These are phyloP conservation scores for Heliconius hermathena DNA, from an alignment of 1,140 invertebrate species.

Conservation along the genomic window DNA sequence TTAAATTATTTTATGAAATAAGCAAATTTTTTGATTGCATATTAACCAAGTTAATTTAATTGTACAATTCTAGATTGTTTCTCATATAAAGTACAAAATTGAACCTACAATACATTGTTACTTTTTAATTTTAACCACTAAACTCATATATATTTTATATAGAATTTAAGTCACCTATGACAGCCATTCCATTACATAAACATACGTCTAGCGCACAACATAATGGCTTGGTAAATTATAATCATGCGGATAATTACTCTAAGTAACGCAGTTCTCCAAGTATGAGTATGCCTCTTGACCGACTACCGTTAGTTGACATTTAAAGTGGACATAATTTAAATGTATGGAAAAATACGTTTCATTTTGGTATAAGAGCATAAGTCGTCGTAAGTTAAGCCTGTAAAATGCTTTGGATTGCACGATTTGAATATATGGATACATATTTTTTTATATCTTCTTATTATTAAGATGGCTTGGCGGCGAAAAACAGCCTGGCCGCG, in stretches of 20 bases:
- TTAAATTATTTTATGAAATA: too few relatives aligned
- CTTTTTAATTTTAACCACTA: not conserved
- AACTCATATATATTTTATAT: not conserved
- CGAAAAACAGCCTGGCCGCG: too few relatives aligned
- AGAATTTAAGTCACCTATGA: not conserved
- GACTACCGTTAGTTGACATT: conserved; percentile 10
- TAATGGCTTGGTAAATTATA: conserved; percentile 4
- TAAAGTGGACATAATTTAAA: not conserved
- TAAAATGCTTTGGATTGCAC: too few relatives aligned
- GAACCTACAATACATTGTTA: not conserved
- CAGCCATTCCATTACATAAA: not conserved
- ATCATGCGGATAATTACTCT: conserved; percentile 6
- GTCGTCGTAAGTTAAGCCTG: too few relatives aligned
- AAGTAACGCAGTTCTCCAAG: conserved; percentile 1
- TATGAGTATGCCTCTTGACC: conserved; percentile 6
- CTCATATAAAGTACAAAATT: too few relatives aligned
- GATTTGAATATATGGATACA: too few relatives aligned
- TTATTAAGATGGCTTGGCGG: too few relatives aligned
- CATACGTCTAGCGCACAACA: not conserved
- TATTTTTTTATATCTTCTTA: too few relatives aligned
- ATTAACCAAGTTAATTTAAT: too few relatives aligned
- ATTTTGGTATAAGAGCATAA: not conserved
- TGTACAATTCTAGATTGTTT: too few relatives aligned
- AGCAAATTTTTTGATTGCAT: too few relatives aligned
- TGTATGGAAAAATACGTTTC: not conserved